Conservation (phyloP, 2,888 invertebrate species). For the Pterostichus niger region DNA sequence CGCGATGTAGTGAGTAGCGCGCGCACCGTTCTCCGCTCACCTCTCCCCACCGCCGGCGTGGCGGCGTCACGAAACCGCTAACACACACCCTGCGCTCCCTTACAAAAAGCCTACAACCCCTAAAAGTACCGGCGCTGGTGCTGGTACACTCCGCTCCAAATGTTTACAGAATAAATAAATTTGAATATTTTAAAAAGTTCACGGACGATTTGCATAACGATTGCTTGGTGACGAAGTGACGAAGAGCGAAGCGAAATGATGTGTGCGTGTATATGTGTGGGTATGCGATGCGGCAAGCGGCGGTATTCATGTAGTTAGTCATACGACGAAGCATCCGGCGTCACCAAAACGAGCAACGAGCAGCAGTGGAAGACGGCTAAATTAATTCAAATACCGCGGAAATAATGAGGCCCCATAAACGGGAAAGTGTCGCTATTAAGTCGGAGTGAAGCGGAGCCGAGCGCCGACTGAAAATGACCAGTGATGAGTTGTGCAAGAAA, state of each 20-base stretch:
- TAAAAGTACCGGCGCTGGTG: conserved; percentile 74
- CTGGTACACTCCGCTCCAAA: conserved; percentile 70
- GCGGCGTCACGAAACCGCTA: conserved; percentile 75
- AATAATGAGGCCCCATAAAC: conserved; percentile 64
- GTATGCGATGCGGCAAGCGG: background rate
- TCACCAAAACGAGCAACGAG: conserved; percentile 58
- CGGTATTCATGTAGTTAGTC: conserved; percentile 23
- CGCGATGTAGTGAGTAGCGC: conserved; percentile 52
- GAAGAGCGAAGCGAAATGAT: background rate
- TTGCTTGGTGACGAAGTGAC: conserved; percentile 17
- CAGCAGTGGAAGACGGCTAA: conserved; percentile 56
- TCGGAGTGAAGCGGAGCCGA: conserved; percentile 18
- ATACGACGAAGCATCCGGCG: conserved; percentile 42
- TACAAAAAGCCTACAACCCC: conserved; percentile 77
- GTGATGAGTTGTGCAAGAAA: conserved; percentile 54
- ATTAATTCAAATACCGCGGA: conserved; percentile 65
- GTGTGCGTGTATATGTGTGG: background rate
- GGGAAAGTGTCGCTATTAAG: conserved; percentile 64
- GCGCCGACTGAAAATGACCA: conserved; percentile 57
- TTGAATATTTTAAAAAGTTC: conserved; percentile 61
- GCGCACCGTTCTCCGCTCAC: conserved; percentile 48
- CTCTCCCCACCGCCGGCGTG: conserved; percentile 54
- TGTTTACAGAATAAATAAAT: conserved; percentile 65
- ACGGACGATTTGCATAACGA: conserved; percentile 52
- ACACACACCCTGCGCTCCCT: conserved; percentile 75